phyloP scores from a whole-genome alignment of 2,797 vertebrate species.

The Tenualosa thibaudeaui region DNA sequence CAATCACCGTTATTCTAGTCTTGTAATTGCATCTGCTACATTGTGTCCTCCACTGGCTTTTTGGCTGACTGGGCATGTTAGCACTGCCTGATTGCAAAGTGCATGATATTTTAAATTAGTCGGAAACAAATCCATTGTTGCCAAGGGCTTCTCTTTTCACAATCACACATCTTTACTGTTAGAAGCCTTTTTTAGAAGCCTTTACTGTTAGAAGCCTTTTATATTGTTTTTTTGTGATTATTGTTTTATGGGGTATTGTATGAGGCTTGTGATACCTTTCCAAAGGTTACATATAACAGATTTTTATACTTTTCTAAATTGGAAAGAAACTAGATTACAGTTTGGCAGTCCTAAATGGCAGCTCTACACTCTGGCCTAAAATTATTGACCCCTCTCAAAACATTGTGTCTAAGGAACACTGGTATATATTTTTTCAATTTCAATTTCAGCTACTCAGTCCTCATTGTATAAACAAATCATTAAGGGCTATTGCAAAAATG shows the following conservation, averaged over 20 bases:
- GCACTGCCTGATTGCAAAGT: neutral
- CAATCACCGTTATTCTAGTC: neutral
- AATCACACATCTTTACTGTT: neutral
- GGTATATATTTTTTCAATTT: neutral
- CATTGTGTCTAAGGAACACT: neutral
- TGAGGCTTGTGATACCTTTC: neutral
- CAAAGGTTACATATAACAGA: neutral
- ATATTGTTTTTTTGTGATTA: neutral
- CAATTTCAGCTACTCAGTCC: neutral
- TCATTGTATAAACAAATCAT: conserved; percentile 8
- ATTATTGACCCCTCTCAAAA: neutral
- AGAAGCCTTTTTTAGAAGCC: too few relatives aligned
- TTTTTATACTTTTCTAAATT: neutral
- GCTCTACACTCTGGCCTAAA: neutral
- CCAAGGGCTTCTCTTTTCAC: neutral
- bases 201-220: neutral
- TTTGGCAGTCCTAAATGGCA: neutral
- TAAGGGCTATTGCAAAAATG: conserved; percentile 7
- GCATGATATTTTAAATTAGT: neutral
- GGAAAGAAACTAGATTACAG: neutral
- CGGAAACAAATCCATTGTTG: neutral
- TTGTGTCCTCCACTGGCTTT: neutral
- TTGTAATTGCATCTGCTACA: neutral
- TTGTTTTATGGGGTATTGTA: neutral
- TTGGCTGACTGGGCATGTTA: neutral